Percentiles rank a stretch among this genome's conserved stretches.
phyloP scores from a whole-genome alignment of 2,888 invertebrate species.

The Caenorhabditis japonica region DNA sequence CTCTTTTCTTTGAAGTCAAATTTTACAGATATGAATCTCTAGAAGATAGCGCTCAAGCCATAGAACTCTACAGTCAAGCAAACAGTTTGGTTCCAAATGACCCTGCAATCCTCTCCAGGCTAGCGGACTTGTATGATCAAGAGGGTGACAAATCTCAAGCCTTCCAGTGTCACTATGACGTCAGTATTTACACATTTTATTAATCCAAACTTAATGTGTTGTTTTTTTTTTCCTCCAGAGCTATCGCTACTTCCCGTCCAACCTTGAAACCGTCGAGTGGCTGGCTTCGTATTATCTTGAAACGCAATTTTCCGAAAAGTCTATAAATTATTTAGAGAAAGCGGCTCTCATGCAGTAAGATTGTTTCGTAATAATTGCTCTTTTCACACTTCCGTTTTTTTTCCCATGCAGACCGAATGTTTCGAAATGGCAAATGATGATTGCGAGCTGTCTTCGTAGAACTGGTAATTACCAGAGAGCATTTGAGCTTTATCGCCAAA shows the following conservation, averaged over 20 bases:
- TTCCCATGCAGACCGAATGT: constrained; percentile 83
- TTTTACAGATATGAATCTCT: constrained; percentile 82
- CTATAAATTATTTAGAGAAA: constrained; percentile 86
- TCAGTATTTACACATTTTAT: constrained; percentile 76
- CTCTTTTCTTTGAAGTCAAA: background rate
- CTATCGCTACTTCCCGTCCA: constrained; percentile 84
- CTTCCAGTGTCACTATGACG: constrained; percentile 87
- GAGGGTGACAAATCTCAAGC: constrained; percentile 92
- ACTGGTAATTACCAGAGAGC: constrained; percentile 89
- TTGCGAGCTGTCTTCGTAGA: constrained; percentile 84
- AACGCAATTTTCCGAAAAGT: constrained; percentile 89
- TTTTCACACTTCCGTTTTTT: background rate
- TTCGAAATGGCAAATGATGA: constrained; percentile 88
- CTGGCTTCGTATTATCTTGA: constrained; percentile 90
- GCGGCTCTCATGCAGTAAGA: constrained; percentile 83
- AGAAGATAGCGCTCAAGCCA: constrained; percentile 81
- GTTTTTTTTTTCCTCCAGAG: constrained; percentile 80
- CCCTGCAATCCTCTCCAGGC: constrained; percentile 88
- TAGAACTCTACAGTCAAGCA: constrained; percentile 80
- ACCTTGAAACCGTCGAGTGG: constrained; percentile 88
- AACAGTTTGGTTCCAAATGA: constrained; percentile 89
- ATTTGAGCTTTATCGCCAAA: constrained; percentile 86
- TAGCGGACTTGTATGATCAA: constrained; percentile 90
- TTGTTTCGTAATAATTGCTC: constrained; percentile 20
- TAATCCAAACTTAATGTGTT: no score